phyloP scores from a whole-genome alignment of 2,113 vertebrate species.

The Atherinomorus stipes region DNA sequence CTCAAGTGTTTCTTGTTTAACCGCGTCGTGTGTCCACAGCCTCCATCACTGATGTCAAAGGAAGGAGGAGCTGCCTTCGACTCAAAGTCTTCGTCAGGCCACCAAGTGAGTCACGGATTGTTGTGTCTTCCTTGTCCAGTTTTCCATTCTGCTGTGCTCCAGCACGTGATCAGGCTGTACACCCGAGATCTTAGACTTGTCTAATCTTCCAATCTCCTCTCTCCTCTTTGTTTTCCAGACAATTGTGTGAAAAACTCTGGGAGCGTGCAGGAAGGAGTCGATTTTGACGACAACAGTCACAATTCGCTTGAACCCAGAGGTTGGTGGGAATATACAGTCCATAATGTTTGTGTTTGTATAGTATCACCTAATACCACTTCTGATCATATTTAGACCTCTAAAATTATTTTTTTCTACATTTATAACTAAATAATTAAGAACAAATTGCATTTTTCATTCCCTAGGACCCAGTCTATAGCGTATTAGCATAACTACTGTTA shows the following conservation, averaged over 20 bases:
- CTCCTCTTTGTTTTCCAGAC: conserved; percentile 85
- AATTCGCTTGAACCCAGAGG: conserved; percentile 99
- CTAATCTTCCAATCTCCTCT: conserved; percentile 72
- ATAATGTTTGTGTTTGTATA: not conserved
- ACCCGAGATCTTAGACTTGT: conserved; percentile 66
- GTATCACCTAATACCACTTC: not conserved
- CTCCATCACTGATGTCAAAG: conserved; percentile 91
- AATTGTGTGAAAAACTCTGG: conserved; percentile 96
- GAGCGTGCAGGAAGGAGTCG: conserved; percentile 94
- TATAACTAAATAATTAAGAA: too few relatives aligned
- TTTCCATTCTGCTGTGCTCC: conserved; percentile 33
- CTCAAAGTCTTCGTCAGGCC: conserved; percentile 97
- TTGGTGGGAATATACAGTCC: conserved; percentile 83
- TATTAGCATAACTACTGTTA: too few relatives aligned
- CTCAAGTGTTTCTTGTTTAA: conserved; percentile 8
- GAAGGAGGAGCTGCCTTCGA: conserved; percentile 92
- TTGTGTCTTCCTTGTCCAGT: conserved; percentile 26
- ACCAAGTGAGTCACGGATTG: conserved; percentile 89
- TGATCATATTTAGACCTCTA: not conserved
- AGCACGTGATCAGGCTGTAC: conserved; percentile 1
- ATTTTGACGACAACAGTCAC: conserved; percentile 97
- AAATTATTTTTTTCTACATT: too few relatives aligned
- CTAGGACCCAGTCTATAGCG: too few relatives aligned
- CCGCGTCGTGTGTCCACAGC: conserved; percentile 80
- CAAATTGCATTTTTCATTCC: too few relatives aligned